Evolutionary conservation across 2,888 invertebrate genomes (phyloP).

Genomic region (Altica lythri): DNA sequence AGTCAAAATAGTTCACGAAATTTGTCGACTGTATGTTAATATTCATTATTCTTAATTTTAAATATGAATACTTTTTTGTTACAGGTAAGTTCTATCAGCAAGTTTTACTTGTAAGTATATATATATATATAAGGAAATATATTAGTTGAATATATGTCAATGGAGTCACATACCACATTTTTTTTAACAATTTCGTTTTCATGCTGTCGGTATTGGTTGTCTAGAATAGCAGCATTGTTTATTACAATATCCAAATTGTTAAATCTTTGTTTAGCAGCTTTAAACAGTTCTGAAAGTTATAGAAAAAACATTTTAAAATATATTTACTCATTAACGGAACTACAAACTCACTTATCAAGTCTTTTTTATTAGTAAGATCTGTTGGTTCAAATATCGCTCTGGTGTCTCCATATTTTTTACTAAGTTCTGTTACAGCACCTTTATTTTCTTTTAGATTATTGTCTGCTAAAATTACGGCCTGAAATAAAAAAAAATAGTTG

Average conservation of each 20-base stretch:
- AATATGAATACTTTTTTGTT: too few relatives aligned
- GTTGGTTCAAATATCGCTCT: constrained; percentile 59
- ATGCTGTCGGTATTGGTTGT: too few relatives aligned
- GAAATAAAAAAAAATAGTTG: too few relatives aligned
- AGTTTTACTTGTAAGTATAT: too few relatives aligned
- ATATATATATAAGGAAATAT: too few relatives aligned
- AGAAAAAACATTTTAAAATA: constrained; percentile 1
- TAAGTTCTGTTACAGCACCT: constrained; percentile 56
- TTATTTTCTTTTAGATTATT: constrained; percentile 53
- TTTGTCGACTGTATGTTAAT: too few relatives aligned
- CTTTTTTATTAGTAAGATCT: constrained; percentile 58
- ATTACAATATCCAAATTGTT: constrained; percentile 56
- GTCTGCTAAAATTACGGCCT: constrained; percentile 54
- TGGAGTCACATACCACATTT: too few relatives aligned
- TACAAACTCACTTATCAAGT: constrained; percentile 45
- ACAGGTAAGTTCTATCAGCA: too few relatives aligned
- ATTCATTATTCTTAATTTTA: too few relatives aligned
- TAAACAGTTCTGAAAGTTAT: constrained; percentile 47
- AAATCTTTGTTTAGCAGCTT: constrained; percentile 45
- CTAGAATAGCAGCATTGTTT: constrained; percentile 60
- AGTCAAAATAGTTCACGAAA: too few relatives aligned
- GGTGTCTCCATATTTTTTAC: constrained; percentile 55
- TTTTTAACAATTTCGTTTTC: too few relatives aligned
- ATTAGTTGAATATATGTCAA: too few relatives aligned
- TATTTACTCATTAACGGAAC: neutral